A percentile compares a stretch with the other conserved stretches of the same genome.
Evolutionary conservation across 2,113 vertebrate species (phyloP).

Genomic region (Cyanoderma ruficeps): DNA sequence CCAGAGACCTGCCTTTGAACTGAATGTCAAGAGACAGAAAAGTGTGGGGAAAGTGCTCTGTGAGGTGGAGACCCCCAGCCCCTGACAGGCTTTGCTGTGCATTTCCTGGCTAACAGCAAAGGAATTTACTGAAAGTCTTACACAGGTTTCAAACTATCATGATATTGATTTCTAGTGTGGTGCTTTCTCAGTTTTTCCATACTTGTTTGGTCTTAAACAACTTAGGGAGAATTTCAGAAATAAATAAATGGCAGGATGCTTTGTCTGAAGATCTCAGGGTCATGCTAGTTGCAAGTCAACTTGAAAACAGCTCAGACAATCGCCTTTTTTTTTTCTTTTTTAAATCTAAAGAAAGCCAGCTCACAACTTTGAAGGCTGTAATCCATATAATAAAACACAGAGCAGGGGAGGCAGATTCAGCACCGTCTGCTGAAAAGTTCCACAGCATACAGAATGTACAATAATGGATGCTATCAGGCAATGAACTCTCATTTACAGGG

Average conservation of each 20-base stretch:
- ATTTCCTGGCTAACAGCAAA: not conserved
- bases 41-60: conserved; percentile 11
- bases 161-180: not conserved
- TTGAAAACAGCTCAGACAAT: not conserved
- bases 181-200: not conserved
- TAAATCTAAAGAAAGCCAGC: not conserved
- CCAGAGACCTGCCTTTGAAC: conserved; percentile 53
- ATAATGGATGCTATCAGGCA: conserved; percentile 20
- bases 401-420: not conserved
- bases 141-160: not conserved
- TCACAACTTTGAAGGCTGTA: conserved; percentile 22
- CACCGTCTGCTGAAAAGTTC: conserved; percentile 33
- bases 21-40: conserved; percentile 45
- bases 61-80: not conserved
- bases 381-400: conserved; percentile 16
- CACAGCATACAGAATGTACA: not conserved
- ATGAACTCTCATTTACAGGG: conserved; percentile 48
- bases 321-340: not conserved
- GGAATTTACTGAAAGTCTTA: not conserved
- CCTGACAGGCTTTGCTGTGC: not conserved
- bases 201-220: not conserved
- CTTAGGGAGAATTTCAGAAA: not conserved
- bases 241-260: conserved; percentile 12
- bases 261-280: not conserved
- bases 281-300: fast-evolving